Percentiles rank a stretch among this genome's conserved stretches.
Conservation (phyloP, 2,797 vertebrate species). For the Sebastes goodei region DNA sequence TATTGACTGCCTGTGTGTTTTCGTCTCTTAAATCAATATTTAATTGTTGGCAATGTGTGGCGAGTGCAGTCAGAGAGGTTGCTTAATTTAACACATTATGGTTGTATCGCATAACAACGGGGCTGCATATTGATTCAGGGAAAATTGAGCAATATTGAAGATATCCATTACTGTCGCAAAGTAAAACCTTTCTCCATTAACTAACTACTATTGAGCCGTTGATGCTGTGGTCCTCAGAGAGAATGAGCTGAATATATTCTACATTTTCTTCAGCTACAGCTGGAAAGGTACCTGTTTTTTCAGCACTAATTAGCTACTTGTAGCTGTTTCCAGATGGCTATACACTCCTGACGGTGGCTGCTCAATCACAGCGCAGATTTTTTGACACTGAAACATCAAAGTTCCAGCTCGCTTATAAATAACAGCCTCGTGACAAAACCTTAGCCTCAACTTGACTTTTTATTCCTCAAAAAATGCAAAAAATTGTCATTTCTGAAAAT, state of each 20-base stretch:
- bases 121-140: conserved; percentile 9
- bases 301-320: conserved; percentile 48
- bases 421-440: not conserved
- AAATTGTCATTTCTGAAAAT: not conserved
- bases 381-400: conserved; percentile 11
- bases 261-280: not conserved
- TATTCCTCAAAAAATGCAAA: not conserved
- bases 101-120: not conserved
- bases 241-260: not conserved
- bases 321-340: conserved; percentile 40
- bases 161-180: conserved; percentile 21
- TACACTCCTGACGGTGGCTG: conserved; percentile 1
- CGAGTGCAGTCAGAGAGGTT: not conserved
- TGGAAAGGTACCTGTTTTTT: conserved; percentile 10
- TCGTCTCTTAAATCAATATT: conserved; percentile 17
- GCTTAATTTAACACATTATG: conserved; percentile 10
- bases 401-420: not conserved
- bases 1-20: not conserved
- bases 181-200: conserved; percentile 8
- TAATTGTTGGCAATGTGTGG: not conserved
- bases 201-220: not conserved
- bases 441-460: not conserved
- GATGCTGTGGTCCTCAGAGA: conserved; percentile 1
- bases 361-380: conserved; percentile 17
- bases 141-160: not conserved